These are phyloP conservation scores for Delphinapterus leucas DNA, from an alignment of 2,113 vertebrate species.

Conservation along the genomic window DNA sequence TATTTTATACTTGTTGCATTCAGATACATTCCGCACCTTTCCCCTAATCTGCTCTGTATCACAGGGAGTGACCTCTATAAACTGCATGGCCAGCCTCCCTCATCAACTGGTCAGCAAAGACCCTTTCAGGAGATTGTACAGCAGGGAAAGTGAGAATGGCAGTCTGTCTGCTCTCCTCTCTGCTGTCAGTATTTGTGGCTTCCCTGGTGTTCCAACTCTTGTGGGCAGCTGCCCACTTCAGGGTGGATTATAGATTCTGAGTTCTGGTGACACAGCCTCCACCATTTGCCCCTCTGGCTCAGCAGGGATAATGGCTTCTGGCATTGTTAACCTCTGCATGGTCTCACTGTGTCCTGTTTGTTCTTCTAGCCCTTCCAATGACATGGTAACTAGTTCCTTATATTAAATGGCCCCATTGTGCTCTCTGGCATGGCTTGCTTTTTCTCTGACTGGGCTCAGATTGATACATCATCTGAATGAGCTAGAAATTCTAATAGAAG, in stretches of 20 bases:
- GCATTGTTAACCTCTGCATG: background rate
- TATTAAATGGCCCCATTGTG: background rate
- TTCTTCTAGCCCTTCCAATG: too few relatives aligned
- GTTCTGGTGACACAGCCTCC: background rate
- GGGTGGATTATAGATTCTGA: background rate
- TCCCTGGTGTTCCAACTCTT: background rate
- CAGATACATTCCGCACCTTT: background rate
- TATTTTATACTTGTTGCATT: background rate
- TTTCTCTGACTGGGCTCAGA: background rate
- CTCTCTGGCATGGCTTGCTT: background rate
- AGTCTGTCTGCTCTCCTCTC: background rate
- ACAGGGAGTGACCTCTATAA: background rate
- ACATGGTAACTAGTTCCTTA: background rate
- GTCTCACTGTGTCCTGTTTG: background rate
- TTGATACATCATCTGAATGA: background rate
- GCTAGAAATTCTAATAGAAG: background rate
- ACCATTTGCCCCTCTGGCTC: too few relatives aligned
- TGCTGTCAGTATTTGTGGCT: background rate
- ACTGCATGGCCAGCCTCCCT: background rate
- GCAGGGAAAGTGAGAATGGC: background rate
- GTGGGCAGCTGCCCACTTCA: background rate
- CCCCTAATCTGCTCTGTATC: background rate
- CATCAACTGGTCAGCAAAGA: fast-evolving
- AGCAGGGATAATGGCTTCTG: background rate
- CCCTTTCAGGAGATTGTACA: background rate